phyloP scores from a whole-genome alignment of 2,888 invertebrate species.

The Globia sparganii region DNA sequence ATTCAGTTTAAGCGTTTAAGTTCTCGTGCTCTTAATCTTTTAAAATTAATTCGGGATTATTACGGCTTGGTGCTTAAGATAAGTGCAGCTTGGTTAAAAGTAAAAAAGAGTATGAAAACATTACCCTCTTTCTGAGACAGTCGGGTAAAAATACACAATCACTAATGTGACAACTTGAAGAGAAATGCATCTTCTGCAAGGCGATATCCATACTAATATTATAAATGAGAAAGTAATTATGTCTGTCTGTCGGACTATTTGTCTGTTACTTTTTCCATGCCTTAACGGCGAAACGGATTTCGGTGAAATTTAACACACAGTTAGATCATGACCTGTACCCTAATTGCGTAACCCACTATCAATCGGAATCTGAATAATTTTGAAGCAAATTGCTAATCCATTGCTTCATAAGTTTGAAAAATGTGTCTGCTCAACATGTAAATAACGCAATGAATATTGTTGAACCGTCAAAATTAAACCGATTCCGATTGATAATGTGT shows the following conservation, averaged over 20 bases:
- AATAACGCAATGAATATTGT: too few species aligned
- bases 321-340: not conserved
- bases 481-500: too few species aligned
- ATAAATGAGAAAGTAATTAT: too few species aligned
- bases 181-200: not conserved
- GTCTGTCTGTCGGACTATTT: not conserved
- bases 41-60: conserved; percentile 49
- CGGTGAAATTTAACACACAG: not conserved
- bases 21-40: conserved; percentile 50
- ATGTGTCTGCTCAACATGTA: too few species aligned
- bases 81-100: conserved; percentile 18
- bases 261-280: not conserved
- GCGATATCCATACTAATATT: not conserved
- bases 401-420: too few species aligned
- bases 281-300: too few species aligned
- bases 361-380: too few species aligned
- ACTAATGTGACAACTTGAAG: not conserved
- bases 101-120: conserved; percentile 19
- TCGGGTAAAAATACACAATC: not conserved
- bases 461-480: too few species aligned
- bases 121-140: not conserved
- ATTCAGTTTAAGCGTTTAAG: conserved; percentile 48
- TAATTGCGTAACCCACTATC: too few species aligned
- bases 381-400: too few species aligned
- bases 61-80: conserved; percentile 42